phyloP scores from a whole-genome alignment of 2,888 invertebrate species.

The Cataglyphis cursor region DNA sequence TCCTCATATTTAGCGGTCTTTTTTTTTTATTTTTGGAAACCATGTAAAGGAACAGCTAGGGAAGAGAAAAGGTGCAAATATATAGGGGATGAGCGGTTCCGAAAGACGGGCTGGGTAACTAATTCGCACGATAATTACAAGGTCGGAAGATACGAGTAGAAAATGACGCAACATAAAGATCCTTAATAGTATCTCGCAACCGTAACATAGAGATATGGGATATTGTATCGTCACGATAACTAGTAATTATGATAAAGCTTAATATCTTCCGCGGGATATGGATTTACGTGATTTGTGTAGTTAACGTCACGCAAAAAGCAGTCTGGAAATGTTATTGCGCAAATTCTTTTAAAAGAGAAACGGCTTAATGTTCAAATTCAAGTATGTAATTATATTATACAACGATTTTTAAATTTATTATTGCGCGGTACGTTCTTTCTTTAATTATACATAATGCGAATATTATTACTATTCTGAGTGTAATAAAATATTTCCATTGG shows the following conservation, averaged over 20 bases:
- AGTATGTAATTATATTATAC: not conserved
- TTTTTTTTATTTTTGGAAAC: not conserved
- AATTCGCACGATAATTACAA: conserved; percentile 74
- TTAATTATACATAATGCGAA: conserved; percentile 21
- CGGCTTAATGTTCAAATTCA: not conserved
- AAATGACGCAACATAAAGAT: conserved; percentile 70
- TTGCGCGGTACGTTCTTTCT: not conserved
- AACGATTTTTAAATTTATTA: conserved; percentile 9
- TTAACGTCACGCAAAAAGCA: conserved; percentile 28
- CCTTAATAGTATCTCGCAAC: conserved; percentile 66
- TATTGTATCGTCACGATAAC: conserved; percentile 60
- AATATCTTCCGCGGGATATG: conserved; percentile 64
- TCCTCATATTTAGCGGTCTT: not conserved
- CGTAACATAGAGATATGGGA: conserved; percentile 1
- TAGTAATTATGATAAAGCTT: conserved; percentile 73
- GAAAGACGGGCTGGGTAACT: conserved; percentile 52
- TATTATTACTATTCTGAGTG: conserved; percentile 18
- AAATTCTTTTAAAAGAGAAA: not conserved
- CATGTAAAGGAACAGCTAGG: not conserved
- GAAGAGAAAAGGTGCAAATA: not conserved
- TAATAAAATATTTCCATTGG: conserved; percentile 1
- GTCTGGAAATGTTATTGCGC: not conserved
- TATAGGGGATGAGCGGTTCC: not conserved
- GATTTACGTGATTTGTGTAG: conserved; percentile 50
- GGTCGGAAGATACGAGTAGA: conserved; percentile 65